Percentiles rank a stretch among this genome's conserved stretches.
Conservation (phyloP, 2,888 invertebrate species). For the Hypena proboscidalis region DNA sequence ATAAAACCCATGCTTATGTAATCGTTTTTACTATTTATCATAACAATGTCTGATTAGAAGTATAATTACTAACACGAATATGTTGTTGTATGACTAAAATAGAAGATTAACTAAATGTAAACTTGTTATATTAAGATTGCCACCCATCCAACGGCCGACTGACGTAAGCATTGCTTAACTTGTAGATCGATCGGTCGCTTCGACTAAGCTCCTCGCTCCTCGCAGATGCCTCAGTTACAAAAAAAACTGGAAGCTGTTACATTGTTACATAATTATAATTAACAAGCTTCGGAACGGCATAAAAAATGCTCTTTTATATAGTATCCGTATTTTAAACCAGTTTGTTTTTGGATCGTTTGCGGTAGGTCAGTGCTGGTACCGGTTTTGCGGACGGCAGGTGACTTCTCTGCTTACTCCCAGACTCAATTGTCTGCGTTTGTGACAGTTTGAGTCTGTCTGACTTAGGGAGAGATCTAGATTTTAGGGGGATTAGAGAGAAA, state of each 20-base stretch:
- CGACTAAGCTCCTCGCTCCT: no score
- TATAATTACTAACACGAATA: conserved; percentile 55
- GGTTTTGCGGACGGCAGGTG: conserved; percentile 30
- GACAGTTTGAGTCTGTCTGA: conserved; percentile 13
- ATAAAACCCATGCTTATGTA: no score
- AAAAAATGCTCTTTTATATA: background rate
- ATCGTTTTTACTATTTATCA: conserved; percentile 23
- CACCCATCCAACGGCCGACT: no score
- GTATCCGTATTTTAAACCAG: conserved; percentile 24
- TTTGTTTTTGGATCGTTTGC: conserved; percentile 26
- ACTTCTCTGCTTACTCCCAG: background rate
- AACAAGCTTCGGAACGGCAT: background rate
- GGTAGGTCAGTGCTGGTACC: conserved; percentile 33
- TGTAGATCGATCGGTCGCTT: no score
- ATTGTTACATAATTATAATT: no score
- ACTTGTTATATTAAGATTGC: conserved; percentile 29
- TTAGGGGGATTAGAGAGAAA: no score
- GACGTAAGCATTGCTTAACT: no score
- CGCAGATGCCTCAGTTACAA: no score
- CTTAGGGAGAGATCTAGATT: conserved; percentile 23
- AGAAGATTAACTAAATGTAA: conserved; percentile 42
- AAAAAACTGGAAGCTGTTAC: no score
- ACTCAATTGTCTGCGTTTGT: conserved; percentile 4
- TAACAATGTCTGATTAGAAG: conserved; percentile 56
- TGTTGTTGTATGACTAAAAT: conserved; percentile 44